Base-by-base conservation (phyloP, 2,888 invertebrate species). In the Clostera curtula region DNA sequence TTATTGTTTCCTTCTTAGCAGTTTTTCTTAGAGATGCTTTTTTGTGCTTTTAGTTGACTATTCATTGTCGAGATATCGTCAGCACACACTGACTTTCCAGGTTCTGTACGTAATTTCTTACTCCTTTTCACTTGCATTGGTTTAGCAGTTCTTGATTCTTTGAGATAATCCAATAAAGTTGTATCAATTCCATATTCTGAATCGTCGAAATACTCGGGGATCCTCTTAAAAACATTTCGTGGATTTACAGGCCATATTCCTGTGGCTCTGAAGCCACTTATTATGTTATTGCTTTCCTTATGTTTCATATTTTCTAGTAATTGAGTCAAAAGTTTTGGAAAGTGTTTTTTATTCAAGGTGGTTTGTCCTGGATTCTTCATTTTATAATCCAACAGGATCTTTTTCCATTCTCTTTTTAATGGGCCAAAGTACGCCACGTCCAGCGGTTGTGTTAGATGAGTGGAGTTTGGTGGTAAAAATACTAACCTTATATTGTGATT, bases 191-290 rank as follows among this genome's bases (percentile, higher is more conserved):
- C 12, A 19, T 29, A 24, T 12, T 2, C 18, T 4, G 13, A 22
- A 11, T 16, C 11, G 6, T 24, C 17, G 12, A 19, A 15, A 6
- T 17, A 24, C 17, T 28, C 25, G 3, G 31, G 31, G 12, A 28
- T 7, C 23, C 25, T 35, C 24, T 31, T 25, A 14, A 22, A 25
- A 9, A 31, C 31, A 9, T 35, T 15, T 7, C 19, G 12, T 8
- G 31, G 29, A 24, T 31, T 27, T 6, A 31, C 24, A 7, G 35
- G 35, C 8, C 26, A 14, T 23, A 35, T 35, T 6, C 35, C 29
- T 3, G 35, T 35, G 12, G 28, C 25, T 28, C 20, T 28, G 22
- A 35, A 35, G 6, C 35, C 31, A 15, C 28, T 31, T 12, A 28
- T 9, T n/a, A 35, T 23, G 16, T 31, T 35, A 14, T 27, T 13